phyloP scores from a whole-genome alignment of 2,888 invertebrate genomes.

The Lepidocyrtinus sp. region DNA sequence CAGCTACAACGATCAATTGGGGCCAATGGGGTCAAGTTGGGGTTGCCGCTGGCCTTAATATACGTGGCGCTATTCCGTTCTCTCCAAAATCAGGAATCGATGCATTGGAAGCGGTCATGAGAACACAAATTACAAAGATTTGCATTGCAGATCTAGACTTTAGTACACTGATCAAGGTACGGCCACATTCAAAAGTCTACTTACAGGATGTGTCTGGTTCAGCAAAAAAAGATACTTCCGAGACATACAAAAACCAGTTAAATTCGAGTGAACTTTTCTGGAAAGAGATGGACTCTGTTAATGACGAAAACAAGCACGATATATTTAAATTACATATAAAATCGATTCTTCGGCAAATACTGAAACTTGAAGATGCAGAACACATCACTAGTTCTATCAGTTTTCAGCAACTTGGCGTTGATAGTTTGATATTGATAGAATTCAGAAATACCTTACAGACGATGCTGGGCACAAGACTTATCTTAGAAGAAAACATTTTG shows the following conservation, averaged over 20 bases:
- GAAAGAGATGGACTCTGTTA: conserved; percentile 34
- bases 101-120: conserved; percentile 31
- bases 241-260: no score
- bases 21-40: conserved; percentile 58
- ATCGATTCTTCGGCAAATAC: conserved; percentile 24
- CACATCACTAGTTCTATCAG: conserved; percentile 36
- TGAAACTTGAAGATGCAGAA: conserved; percentile 44
- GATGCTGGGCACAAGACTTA: conserved; percentile 43
- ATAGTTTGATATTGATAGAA: conserved; percentile 51
- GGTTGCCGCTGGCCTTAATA: conserved; percentile 19
- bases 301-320: conserved; percentile 22
- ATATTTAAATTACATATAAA: conserved; percentile 32
- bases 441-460: conserved; percentile 46
- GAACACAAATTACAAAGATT: conserved; percentile 17
- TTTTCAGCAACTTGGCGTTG: conserved; percentile 51
- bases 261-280: conserved; percentile 49
- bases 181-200: conserved; percentile 4
- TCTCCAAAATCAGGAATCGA: conserved; percentile 38
- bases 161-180: neutral
- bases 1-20: conserved; percentile 55
- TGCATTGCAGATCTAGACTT: conserved; percentile 26
- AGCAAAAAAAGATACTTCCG: neutral
- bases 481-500: conserved; percentile 17
- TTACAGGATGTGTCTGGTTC: neutral
- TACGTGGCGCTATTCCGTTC: conserved; percentile 28